Evolutionary conservation across 2,113 vertebrate species (phyloP).

Genomic region (Pyrgilauda ruficollis): DNA sequence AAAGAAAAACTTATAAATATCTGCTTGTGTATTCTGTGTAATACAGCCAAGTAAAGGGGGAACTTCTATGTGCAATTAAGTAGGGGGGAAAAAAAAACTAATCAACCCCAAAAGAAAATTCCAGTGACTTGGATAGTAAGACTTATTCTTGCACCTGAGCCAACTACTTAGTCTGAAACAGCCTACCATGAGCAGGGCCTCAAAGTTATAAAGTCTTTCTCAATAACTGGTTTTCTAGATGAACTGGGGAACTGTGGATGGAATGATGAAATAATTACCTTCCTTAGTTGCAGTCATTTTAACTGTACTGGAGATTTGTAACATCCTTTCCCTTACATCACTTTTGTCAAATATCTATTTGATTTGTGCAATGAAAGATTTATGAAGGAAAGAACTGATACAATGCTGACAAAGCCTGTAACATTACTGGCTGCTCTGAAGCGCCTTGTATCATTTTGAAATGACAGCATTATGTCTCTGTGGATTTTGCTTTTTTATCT

Average conservation of each 20-base stretch:
- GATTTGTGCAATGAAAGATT: neutral
- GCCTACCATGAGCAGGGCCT: neutral
- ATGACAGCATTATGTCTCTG: neutral
- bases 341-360: neutral
- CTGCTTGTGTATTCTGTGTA: neutral
- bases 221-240: neutral
- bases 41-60: neutral
- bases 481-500: neutral
- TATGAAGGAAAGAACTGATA: neutral
- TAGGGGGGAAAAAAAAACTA: too few relatives aligned
- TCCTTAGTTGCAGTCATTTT: neutral
- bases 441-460: neutral
- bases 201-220: neutral
- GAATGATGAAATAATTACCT: neutral
- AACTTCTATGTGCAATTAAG: neutral
- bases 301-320: neutral
- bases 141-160: neutral
- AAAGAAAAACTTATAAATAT: neutral
- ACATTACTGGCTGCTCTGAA: neutral
- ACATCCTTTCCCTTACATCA: neutral
- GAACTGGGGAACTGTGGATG: neutral
- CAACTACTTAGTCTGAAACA: neutral
- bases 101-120: fast-evolving
- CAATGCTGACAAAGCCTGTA: neutral
- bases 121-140: neutral